A percentile compares a stretch with the other conserved stretches of the same genome.
Conservation (phyloP, 1,140 invertebrate species). For the Drosophila ercepeae region DNA sequence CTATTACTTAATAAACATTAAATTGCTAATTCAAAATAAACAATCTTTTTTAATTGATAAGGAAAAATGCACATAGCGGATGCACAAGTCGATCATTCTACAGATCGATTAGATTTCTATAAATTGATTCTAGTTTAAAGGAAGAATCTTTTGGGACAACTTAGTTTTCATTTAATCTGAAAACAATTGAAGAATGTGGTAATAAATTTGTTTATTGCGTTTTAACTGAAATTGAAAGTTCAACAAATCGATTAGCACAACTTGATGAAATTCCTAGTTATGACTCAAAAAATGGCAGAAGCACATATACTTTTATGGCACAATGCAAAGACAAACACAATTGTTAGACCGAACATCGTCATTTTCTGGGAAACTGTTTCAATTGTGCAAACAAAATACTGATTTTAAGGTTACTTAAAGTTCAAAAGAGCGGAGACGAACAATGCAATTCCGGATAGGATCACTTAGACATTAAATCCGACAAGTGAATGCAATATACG, state of each 20-base stretch:
- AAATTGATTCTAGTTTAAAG: no score
- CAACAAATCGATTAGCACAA: constrained; percentile 6
- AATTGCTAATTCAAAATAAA: constrained; percentile 48
- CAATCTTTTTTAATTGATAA: background rate
- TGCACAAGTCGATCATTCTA: no score
- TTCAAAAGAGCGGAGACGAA: background rate
- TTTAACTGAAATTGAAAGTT: background rate
- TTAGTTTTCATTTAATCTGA: no score
- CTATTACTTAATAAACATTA: constrained; percentile 70
- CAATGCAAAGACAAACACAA: constrained; percentile 15
- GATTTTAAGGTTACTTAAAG: background rate
- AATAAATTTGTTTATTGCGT: no score
- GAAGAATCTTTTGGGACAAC: no score
- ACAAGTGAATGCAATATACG: no score
- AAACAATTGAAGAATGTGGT: no score
- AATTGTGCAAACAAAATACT: background rate
- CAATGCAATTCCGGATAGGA: background rate
- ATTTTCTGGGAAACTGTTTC: background rate
- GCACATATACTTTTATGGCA: constrained; percentile 7
- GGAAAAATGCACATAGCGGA: no score
- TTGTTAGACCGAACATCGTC: background rate
- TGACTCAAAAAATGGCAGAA: constrained; percentile 2
- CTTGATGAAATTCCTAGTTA: constrained; percentile 9
- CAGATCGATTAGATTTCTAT: no score
- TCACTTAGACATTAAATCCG: background rate